Evolutionary conservation across 2,888 invertebrate species (phyloP).

Genomic region (Callinectes sapidus): DNA sequence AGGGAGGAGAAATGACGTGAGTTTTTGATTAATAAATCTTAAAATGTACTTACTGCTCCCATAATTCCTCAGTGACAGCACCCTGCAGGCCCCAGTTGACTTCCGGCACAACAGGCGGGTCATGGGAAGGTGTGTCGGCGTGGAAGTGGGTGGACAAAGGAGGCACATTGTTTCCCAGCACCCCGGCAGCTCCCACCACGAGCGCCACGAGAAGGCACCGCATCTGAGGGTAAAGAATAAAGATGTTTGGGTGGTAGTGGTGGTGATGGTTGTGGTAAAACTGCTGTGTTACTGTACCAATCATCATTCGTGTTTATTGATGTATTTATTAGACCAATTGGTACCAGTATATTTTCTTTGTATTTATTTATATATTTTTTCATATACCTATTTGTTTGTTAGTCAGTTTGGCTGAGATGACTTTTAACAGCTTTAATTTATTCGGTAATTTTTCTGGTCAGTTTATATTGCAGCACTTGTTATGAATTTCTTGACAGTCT

Average conservation of each 20-base stretch:
- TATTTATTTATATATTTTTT: too few species aligned
- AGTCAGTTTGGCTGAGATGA: too few species aligned
- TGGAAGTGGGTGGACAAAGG: not conserved
- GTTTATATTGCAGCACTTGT: too few species aligned
- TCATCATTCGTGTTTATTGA: too few species aligned
- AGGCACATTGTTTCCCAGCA: not conserved
- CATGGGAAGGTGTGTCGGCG: not conserved
- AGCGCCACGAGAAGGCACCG: not conserved
- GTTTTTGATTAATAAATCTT: not conserved
- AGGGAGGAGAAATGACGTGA: not conserved
- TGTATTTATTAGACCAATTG: too few species aligned
- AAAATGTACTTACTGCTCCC: slow-evolving; percentile 1
- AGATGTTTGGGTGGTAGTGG: not conserved
- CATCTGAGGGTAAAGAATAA: not conserved
- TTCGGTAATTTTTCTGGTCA: too few species aligned
- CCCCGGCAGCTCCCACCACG: not conserved
- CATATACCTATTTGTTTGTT: too few species aligned
- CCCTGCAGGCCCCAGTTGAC: not conserved
- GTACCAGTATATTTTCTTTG: too few species aligned
- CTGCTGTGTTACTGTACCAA: too few species aligned
- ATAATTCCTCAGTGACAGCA: not conserved
- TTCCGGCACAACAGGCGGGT: not conserved
- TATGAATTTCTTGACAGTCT: too few species aligned
- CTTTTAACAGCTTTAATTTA: too few species aligned
- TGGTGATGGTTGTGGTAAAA: not conserved